phyloP scores from a whole-genome alignment of 2,113 vertebrate species.

The Pandion haliaetus region DNA sequence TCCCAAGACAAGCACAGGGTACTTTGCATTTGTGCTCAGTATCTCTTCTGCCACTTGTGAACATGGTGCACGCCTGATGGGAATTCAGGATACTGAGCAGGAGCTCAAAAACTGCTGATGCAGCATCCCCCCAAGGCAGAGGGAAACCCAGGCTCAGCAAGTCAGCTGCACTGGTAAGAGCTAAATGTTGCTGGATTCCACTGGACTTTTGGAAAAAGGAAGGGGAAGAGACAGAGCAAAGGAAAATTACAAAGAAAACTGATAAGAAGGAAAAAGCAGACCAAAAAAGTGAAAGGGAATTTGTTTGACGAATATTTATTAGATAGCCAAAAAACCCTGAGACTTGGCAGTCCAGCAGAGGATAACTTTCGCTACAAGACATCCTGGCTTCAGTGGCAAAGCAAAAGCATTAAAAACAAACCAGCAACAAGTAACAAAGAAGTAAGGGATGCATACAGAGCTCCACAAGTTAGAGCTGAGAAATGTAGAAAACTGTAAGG shows the following conservation, averaged over 20 bases:
- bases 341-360: neutral
- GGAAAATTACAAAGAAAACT: neutral
- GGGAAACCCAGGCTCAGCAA: neutral
- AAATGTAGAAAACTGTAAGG: accelerated
- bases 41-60: neutral
- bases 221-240: neutral
- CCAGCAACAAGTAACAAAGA: neutral
- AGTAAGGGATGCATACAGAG: neutral
- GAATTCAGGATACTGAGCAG: neutral
- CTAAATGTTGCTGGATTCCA: neutral
- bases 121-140: neutral
- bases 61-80: accelerated
- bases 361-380: neutral
- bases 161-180: neutral
- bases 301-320: neutral
- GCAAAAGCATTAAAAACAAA: neutral
- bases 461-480: neutral
- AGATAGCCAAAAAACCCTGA: neutral
- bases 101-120: neutral
- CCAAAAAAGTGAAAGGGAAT: neutral
- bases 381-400: neutral
- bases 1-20: too few species aligned
- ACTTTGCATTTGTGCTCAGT: neutral
- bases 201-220: neutral
- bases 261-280: neutral